Evolutionary conservation across 2,888 invertebrate species (phyloP).

Genomic region (Nezara viridula): DNA sequence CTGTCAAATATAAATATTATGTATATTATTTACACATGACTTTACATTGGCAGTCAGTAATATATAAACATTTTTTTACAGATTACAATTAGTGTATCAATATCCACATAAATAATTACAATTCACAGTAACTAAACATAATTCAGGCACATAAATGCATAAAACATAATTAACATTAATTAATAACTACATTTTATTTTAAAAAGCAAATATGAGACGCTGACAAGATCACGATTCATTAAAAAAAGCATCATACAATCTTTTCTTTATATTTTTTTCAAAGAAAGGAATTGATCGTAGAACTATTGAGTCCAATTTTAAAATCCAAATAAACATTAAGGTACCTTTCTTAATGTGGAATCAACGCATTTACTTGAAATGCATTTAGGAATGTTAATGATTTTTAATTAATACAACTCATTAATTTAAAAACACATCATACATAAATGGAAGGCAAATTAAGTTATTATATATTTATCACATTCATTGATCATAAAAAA

Average conservation of each 20-base stretch:
- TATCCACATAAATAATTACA: slow-evolving; percentile 27
- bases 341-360: neutral
- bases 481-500: slow-evolving; percentile 16
- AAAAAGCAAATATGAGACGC: neutral
- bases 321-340: neutral
- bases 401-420: neutral
- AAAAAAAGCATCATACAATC: neutral
- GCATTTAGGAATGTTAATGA: slow-evolving; percentile 26
- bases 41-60: slow-evolving; percentile 37
- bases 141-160: slow-evolving; percentile 21
- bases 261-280: neutral
- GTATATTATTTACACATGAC: slow-evolving; percentile 24
- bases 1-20: slow-evolving; percentile 42
- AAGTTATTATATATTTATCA: slow-evolving; percentile 28
- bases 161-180: slow-evolving; percentile 1
- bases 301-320: neutral
- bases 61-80: slow-evolving; percentile 47
- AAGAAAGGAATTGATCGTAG: neutral
- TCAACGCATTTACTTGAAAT: slow-evolving; percentile 32
- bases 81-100: neutral
- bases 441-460: slow-evolving; percentile 39
- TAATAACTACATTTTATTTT: neutral
- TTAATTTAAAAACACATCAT: neutral
- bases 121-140: neutral
- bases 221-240: neutral